A percentile compares a stretch with the other conserved stretches of the same genome.
phyloP scores from a whole-genome alignment of 1,140 invertebrate genomes.

The Eueides isabella region DNA sequence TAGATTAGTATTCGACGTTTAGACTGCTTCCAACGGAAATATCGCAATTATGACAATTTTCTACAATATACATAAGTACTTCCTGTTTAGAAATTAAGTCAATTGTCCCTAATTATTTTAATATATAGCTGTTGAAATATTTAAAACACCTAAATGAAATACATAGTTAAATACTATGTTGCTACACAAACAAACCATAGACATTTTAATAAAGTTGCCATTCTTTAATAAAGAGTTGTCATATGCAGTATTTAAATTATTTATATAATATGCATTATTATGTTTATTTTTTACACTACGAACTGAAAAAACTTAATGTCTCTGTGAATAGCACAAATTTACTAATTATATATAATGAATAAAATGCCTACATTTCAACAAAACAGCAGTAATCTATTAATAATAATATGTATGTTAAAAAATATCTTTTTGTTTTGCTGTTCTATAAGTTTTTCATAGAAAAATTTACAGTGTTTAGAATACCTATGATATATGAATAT shows the following conservation, averaged over 20 bases:
- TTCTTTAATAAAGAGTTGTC: background rate
- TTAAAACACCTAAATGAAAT: background rate
- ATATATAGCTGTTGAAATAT: background rate
- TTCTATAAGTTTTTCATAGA: background rate
- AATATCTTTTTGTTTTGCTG: too few species aligned
- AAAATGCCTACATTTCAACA: background rate
- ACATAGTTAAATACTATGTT: too few species aligned
- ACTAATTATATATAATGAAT: background rate
- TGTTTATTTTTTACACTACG: background rate
- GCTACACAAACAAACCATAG: background rate
- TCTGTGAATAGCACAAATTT: conserved; percentile 4
- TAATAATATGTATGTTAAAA: too few species aligned
- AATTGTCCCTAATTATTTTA: background rate
- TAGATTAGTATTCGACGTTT: conserved; percentile 28
- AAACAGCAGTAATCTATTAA: too few species aligned
- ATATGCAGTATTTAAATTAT: background rate
- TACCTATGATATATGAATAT: too few species aligned
- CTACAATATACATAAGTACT: conserved; percentile 6
- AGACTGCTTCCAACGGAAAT: conserved; percentile 9
- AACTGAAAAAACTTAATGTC: background rate
- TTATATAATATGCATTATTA: background rate
- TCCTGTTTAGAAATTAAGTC: conserved; percentile 5
- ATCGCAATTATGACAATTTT: conserved; percentile 11
- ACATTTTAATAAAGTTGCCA: background rate
- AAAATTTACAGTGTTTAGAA: background rate